Conservation (phyloP, 1,140 invertebrate genomes). For the Augochlora pura region DNA sequence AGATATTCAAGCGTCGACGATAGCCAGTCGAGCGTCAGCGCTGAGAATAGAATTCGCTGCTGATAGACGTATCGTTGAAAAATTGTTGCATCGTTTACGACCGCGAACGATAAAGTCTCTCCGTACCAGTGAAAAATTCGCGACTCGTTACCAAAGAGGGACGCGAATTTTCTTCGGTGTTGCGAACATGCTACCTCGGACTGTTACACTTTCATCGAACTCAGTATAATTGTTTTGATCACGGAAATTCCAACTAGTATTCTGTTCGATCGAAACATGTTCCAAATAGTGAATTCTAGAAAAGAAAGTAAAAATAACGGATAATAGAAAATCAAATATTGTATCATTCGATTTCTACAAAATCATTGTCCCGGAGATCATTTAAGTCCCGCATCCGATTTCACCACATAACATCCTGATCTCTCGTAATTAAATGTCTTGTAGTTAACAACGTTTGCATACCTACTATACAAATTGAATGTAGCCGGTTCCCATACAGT, state of each 20-base stretch:
- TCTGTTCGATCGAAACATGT: too few species aligned
- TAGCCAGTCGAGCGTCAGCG: conserved; percentile 69
- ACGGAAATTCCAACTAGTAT: too few species aligned
- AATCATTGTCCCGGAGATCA: too few species aligned
- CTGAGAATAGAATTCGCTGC: conserved; percentile 71
- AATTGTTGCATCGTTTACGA: conserved; percentile 61
- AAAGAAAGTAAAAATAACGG: too few species aligned
- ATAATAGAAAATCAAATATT: too few species aligned
- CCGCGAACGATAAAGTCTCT: conserved; percentile 45
- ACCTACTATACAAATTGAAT: conserved; percentile 72
- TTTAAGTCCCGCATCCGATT: too few species aligned
- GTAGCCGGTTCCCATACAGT: conserved; percentile 64
- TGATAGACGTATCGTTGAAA: conserved; percentile 65
- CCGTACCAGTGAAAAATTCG: conserved; percentile 44
- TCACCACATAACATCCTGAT: too few species aligned
- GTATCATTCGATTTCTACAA: too few species aligned
- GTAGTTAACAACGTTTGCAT: neutral
- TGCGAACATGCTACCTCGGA: neutral
- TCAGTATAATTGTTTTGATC: too few species aligned
- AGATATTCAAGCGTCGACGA: conserved; percentile 63
- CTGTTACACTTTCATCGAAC: too few species aligned
- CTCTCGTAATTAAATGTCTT: too few species aligned
- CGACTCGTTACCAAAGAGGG: conserved; percentile 35
- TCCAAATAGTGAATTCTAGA: too few species aligned
- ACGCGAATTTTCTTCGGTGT: conserved; percentile 5